Evolutionary conservation across 2,888 invertebrate genomes (phyloP).

Genomic region (Melanostoma scalare): DNA sequence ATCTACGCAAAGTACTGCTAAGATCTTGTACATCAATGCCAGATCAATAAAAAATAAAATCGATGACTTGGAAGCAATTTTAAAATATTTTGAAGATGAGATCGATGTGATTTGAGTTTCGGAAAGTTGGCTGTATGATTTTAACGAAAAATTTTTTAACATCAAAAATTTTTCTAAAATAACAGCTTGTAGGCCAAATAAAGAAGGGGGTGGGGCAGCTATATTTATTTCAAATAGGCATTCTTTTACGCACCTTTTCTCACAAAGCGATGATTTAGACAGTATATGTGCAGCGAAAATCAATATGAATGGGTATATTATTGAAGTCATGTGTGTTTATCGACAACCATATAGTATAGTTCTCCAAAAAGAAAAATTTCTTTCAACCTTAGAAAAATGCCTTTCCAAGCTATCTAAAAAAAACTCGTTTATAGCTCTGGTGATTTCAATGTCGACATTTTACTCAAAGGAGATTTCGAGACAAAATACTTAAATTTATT

Average conservation of each 20-base stretch:
- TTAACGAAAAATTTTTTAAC: conserved; percentile 12
- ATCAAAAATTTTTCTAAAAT: conserved; percentile 7
- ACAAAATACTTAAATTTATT: conserved; percentile 6
- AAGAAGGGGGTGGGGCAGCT: conserved; percentile 6
- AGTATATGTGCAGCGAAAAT: conserved; percentile 7
- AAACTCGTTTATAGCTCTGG: conserved; percentile 13
- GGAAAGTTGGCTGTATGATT: conserved; percentile 9
- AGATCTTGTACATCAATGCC: conserved; percentile 12
- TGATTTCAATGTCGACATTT: conserved; percentile 15
- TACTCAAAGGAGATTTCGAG: background rate
- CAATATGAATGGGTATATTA: background rate
- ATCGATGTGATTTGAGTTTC: conserved; percentile 2
- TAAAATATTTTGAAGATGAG: conserved; percentile 5
- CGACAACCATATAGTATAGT: background rate
- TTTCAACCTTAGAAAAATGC: conserved; percentile 14
- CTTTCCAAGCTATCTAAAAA: conserved; percentile 8
- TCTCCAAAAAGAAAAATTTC: conserved; percentile 12
- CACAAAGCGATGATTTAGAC: conserved; percentile 3
- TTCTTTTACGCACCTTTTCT: conserved; percentile 17
- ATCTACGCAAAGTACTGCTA: background rate
- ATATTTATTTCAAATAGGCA: conserved; percentile 16
- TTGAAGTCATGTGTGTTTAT: conserved; percentile 12
- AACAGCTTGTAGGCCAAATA: conserved; percentile 12
- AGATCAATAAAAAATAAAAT: conserved; percentile 13
- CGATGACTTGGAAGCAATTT: conserved; percentile 4